Conservation (phyloP, 1,140 invertebrate species). For the Trachelipus rathkii region DNA sequence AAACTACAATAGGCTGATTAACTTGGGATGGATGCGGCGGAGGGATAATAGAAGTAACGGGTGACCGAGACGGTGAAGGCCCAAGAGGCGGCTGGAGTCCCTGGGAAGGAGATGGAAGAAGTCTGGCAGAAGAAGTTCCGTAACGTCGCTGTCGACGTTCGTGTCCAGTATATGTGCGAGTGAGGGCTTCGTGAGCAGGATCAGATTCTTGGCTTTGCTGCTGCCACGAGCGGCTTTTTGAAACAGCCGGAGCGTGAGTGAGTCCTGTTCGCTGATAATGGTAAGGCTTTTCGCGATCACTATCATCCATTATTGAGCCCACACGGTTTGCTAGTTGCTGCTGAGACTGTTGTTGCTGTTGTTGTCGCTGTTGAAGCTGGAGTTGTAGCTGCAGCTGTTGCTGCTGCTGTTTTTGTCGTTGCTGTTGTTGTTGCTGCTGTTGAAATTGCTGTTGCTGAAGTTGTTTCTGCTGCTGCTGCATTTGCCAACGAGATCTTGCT, state of each 20-base stretch:
- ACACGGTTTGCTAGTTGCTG: neutral
- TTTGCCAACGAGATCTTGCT: neutral
- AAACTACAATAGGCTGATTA: neutral
- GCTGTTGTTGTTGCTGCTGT: constrained; percentile 6
- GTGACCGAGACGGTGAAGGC: neutral
- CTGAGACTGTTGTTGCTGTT: neutral
- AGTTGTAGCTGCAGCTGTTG: constrained; percentile 17
- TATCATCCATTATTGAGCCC: neutral
- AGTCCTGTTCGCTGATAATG: constrained; percentile 17
- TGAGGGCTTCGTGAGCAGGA: constrained; percentile 16
- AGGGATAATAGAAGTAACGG: neutral
- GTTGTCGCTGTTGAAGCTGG: too few species aligned
- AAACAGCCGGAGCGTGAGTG: constrained; percentile 17
- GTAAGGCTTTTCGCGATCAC: neutral
- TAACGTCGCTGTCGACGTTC: constrained; percentile 17
- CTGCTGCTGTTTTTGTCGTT: neutral
- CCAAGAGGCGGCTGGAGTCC: neutral
- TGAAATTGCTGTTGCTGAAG: too few species aligned
- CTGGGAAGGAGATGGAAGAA: constrained; percentile 6
- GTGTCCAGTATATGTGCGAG: constrained; percentile 27
- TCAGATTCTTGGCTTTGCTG: constrained; percentile 28
- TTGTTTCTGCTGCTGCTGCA: neutral
- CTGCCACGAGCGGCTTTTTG: constrained; percentile 30
- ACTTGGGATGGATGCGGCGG: neutral
- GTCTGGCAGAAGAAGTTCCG: constrained; percentile 14